phyloP scores from a whole-genome alignment of 2,888 invertebrate species.

The Ectropis crepuscularia region DNA sequence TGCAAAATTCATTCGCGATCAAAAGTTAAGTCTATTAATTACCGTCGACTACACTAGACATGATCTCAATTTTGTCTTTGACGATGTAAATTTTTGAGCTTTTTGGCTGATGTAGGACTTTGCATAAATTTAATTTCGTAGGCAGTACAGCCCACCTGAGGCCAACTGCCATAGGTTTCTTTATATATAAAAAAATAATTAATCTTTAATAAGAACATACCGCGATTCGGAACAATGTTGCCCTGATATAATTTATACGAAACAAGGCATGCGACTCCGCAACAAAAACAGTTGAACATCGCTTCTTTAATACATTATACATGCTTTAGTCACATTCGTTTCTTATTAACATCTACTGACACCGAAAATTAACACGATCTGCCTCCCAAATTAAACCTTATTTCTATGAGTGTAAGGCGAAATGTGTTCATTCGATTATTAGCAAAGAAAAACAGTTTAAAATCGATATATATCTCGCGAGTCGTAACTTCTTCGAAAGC shows the following conservation, averaged over 20 bases:
- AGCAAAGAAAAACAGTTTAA: conserved; percentile 67
- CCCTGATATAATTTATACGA: background rate
- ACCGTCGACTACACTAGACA: too few species aligned
- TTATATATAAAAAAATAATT: too few species aligned
- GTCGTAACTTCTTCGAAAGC: conserved; percentile 59
- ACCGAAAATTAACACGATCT: conserved; percentile 27
- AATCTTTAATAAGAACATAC: too few species aligned
- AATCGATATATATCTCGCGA: conserved; percentile 60
- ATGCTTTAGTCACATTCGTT: conserved; percentile 55
- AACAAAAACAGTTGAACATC: conserved; percentile 16
- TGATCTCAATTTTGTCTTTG: too few species aligned
- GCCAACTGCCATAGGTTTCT: too few species aligned
- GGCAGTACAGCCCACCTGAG: too few species aligned
- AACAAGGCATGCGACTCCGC: background rate
- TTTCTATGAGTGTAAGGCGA: conserved; percentile 6
- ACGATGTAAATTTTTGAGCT: too few species aligned
- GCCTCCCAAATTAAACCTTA: conserved; percentile 21
- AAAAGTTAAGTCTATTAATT: too few species aligned
- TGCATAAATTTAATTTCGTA: too few species aligned
- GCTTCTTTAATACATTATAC: conserved; percentile 73
- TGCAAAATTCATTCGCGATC: too few species aligned
- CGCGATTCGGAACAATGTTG: too few species aligned
- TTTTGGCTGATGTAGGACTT: too few species aligned
- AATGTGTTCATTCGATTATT: conserved; percentile 49
- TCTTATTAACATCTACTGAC: conserved; percentile 42